Evolutionary conservation across 2,797 vertebrate genomes (phyloP), one percentile per base, ranked within the genome.

Genomic region (Manis pentadactyla): DNA sequence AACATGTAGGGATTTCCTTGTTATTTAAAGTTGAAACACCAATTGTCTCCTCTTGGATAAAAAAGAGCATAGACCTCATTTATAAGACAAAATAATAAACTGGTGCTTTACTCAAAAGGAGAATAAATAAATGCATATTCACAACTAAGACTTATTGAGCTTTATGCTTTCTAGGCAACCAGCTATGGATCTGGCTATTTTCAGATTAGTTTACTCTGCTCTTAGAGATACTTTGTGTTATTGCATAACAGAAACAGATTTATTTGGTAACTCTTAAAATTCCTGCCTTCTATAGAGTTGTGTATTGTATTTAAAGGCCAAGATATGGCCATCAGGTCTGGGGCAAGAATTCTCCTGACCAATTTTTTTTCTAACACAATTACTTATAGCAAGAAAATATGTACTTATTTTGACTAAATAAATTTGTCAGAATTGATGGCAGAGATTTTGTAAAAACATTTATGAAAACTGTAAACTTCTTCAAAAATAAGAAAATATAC

Each of bases 201-300:
- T 39, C 3, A 69, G 21, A 68, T 87, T 55, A 29, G 37, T 63
- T 86, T 87, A 79, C 14, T 6, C 7, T 81, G 6, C 31, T 14
- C 42, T 86, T 95, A 90, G 7, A 69, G 19, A 86, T 34, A 94
- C 5, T 90, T 86, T 75, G 5, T 71, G 23, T 91, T 68, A 75
- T 18, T 92, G 2, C 9, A 66, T 92, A 66, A 77, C 29, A 61
- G 57, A 93, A 75, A 63, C 4, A 49, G 63, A 42, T 49, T 61
- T 81, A 46, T 0, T 90, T 77, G 9, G 51, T 59, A 85, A 84
- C 82, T 57, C 4, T 42, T 87, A 71, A 90, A 79, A 92, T 74
- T 29, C 18, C 11, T 90, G 4, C 23, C 9, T 92, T 46, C 17
- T 37, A 42, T 7, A 68, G 8, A 69, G 39, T 55, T 78, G 14